Evolutionary conservation across 2,888 invertebrate genomes (phyloP).

Genomic region (Dicycla oo): DNA sequence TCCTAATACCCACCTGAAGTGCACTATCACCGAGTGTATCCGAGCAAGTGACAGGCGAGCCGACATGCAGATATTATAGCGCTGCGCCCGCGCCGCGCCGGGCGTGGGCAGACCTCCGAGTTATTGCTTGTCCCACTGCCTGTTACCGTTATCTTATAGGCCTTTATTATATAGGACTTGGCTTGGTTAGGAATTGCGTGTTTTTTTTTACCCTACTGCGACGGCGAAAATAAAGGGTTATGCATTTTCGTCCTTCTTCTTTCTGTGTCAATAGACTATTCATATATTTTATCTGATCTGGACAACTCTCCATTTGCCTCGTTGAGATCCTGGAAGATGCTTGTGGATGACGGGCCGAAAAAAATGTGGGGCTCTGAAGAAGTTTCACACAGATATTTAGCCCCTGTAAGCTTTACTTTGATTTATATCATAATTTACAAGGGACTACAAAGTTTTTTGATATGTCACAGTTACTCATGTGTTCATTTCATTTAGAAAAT

Average conservation of each 20-base stretch:
- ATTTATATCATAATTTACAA: not conserved
- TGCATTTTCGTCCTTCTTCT: not conserved
- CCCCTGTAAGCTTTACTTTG: not conserved
- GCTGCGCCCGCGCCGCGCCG: conserved; percentile 32
- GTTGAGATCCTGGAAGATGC: not conserved
- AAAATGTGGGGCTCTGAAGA: not conserved
- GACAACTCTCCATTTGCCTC: not conserved
- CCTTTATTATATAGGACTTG: conserved; percentile 50
- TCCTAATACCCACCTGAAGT: conserved; percentile 1
- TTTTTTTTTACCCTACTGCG: not conserved
- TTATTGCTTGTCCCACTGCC: conserved; percentile 65
- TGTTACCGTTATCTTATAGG: conserved; percentile 58
- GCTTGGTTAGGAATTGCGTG: not conserved
- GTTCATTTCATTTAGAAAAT: too few relatives aligned
- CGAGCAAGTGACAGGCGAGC: conserved; percentile 53
- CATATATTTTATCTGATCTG: not conserved
- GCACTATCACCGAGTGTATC: conserved; percentile 39
- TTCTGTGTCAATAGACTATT: not conserved
- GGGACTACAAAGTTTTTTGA: too few relatives aligned
- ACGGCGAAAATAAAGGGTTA: not conserved
- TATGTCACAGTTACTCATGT: too few relatives aligned
- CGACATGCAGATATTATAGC: conserved; percentile 64
- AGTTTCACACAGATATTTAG: not conserved
- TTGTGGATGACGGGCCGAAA: not conserved
- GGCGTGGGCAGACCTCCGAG: conserved; percentile 62